Evolutionary conservation across 2,113 vertebrate species (phyloP).

Genomic region (Recurvirostra avosetta): DNA sequence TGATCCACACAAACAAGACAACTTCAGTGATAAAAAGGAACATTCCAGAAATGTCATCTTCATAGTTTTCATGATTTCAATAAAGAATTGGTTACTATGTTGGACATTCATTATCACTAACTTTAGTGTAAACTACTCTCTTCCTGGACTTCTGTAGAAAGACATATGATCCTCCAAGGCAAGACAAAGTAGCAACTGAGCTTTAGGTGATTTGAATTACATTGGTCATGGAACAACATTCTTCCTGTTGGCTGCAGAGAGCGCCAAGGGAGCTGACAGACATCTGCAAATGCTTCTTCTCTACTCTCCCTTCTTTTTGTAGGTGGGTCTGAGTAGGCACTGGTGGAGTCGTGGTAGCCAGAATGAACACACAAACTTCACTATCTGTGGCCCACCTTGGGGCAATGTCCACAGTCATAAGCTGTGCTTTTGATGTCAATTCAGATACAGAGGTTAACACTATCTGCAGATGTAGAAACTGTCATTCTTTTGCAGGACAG

Average conservation of each 20-base stretch:
- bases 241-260: neutral
- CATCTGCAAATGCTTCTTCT: neutral
- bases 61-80: neutral
- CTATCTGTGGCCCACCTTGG: neutral
- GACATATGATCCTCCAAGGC: neutral
- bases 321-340: neutral
- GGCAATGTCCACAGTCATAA: neutral
- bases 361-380: accelerated
- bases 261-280: accelerated
- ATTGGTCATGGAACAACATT: neutral
- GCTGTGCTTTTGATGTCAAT: neutral
- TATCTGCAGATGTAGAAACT: neutral
- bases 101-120: neutral
- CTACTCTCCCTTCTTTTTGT: neutral
- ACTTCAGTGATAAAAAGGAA: neutral
- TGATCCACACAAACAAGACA: neutral
- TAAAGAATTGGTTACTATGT: neutral
- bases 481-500: neutral
- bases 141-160: neutral
- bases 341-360: neutral
- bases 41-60: neutral
- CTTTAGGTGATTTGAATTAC: neutral
- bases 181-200: neutral
- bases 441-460: neutral
- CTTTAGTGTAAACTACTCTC: neutral